Base-by-base conservation (phyloP, 2,113 vertebrate species). In the Opisthocomus hoazin region DNA sequence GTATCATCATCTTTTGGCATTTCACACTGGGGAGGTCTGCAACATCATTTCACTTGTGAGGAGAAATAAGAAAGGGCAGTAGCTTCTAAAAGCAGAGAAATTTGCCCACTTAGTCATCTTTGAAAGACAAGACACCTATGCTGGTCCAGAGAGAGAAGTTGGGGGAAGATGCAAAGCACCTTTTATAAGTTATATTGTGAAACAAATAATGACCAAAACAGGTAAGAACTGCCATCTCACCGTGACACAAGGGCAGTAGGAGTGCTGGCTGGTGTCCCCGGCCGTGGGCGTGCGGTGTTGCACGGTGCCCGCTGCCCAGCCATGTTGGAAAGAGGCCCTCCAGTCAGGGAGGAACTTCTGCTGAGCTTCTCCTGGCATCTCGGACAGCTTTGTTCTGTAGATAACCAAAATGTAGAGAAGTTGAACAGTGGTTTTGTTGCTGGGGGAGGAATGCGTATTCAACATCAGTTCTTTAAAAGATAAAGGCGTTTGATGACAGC, bases 201-300 rank as follows among this genome's bases (percentile, higher is more conserved):
- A 63, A 63, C 30, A 82, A 53, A 39, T 45, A 39, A 41, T 41
- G 54, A 26, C 46, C 61, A 27, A 45, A 89, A 37, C 5, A 4
- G 46, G 0, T 50, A 7, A n/a, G 56, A 46, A 20, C 6, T 37
- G 8, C 27, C 46, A 19, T 41, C 45, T 43, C 14, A 4, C 22
- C 12, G 22, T 20, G 22, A 23, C 11, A 14, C 5, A 23, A 36
- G 51, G 16, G 5, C 37, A 11, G 20, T 8, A 23, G 57, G 27
- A 57, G 48, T 14, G 24, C 56, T 74, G 8, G 37, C 32, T 12
- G 61, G 43, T 57, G 5, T 5, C 6, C 10, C 15, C 50, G 60
- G 56, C 73, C 12, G 0, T 1, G 5, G 22, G 10, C 57, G 41
- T n/a, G 71, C 4, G 1, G 23, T 15, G 34, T 65, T 34, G 36